Conservation (phyloP, 2,113 vertebrate species). For the Bostrychus sinensis region DNA sequence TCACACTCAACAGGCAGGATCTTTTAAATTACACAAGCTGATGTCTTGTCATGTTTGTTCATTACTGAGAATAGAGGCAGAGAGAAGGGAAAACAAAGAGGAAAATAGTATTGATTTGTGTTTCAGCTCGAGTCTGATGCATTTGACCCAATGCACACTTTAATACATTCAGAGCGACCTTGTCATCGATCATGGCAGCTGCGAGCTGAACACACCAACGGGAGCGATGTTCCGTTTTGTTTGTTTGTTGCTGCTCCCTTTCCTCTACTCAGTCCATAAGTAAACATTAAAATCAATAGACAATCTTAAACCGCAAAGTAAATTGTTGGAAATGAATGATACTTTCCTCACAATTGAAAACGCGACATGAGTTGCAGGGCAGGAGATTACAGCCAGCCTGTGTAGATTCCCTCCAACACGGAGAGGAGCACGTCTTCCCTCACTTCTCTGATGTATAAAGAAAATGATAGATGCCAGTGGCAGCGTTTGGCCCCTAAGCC, state of each 20-base stretch:
- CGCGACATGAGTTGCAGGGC: constrained; percentile 67
- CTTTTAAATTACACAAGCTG: constrained; percentile 79
- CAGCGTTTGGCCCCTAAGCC: constrained; percentile 61
- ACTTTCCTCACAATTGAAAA: constrained; percentile 80
- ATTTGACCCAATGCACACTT: constrained; percentile 80
- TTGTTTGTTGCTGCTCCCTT: constrained; percentile 65
- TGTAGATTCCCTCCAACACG: constrained; percentile 71
- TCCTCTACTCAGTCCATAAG: constrained; percentile 76
- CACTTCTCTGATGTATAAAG: constrained; percentile 67
- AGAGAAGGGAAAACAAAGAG: constrained; percentile 70
- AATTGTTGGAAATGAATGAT: constrained; percentile 83
- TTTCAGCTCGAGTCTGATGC: constrained; percentile 75
- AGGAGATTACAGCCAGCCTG: constrained; percentile 74
- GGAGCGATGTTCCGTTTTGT: constrained; percentile 61
- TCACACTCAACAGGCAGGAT: constrained; percentile 70
- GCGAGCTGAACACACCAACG: constrained; percentile 66
- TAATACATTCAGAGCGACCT: constrained; percentile 82
- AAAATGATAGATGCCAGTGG: constrained; percentile 71
- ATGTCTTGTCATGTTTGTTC: constrained; percentile 84
- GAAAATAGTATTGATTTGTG: constrained; percentile 81
- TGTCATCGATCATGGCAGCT: constrained; percentile 79
- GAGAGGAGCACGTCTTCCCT: constrained; percentile 72
- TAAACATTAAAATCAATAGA: constrained; percentile 92
- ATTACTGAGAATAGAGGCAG: constrained; percentile 71
- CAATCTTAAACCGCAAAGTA: constrained; percentile 88